Evolutionary conservation across 1,140 invertebrate species (phyloP).

Genomic region (Oedothorax gibbosus): DNA sequence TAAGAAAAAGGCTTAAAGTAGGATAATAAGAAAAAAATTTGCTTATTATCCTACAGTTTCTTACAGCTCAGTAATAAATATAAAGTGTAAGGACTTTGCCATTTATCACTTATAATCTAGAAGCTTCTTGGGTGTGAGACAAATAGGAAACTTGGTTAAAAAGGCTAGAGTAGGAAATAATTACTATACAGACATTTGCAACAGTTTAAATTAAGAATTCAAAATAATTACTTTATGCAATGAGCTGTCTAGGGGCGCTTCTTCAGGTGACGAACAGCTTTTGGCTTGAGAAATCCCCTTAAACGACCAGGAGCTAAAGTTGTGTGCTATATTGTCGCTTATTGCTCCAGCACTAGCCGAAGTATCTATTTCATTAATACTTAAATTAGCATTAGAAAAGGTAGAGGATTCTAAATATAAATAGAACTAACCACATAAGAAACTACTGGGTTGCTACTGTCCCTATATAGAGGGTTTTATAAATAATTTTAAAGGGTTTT

Average conservation of each 20-base stretch:
- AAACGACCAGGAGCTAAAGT: slow-evolving; percentile 43
- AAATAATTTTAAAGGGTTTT: neutral
- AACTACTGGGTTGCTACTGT: neutral
- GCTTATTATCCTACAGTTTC: too few relatives aligned
- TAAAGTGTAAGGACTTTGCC: too few relatives aligned
- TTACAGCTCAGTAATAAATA: too few relatives aligned
- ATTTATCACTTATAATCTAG: too few relatives aligned
- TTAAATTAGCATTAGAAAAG: neutral
- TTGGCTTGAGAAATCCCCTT: slow-evolving; percentile 14
- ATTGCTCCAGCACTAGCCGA: slow-evolving; percentile 37
- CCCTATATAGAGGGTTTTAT: neutral
- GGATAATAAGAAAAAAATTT: too few relatives aligned
- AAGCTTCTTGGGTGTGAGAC: too few relatives aligned
- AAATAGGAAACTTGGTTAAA: too few relatives aligned
- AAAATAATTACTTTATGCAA: slow-evolving; percentile 27
- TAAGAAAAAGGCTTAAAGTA: too few relatives aligned
- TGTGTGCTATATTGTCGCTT: slow-evolving; percentile 21
- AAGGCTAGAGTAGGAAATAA: too few relatives aligned
- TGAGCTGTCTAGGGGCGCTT: slow-evolving; percentile 13
- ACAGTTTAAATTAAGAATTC: neutral
- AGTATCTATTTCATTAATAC: slow-evolving; percentile 3
- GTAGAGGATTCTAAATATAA: neutral
- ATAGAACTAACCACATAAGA: neutral
- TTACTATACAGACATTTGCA: too few relatives aligned
- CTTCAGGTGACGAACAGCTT: slow-evolving; percentile 35